Evolutionary conservation across 2,888 invertebrate genomes (phyloP).

Genomic region (Temnothorax ravouxi): DNA sequence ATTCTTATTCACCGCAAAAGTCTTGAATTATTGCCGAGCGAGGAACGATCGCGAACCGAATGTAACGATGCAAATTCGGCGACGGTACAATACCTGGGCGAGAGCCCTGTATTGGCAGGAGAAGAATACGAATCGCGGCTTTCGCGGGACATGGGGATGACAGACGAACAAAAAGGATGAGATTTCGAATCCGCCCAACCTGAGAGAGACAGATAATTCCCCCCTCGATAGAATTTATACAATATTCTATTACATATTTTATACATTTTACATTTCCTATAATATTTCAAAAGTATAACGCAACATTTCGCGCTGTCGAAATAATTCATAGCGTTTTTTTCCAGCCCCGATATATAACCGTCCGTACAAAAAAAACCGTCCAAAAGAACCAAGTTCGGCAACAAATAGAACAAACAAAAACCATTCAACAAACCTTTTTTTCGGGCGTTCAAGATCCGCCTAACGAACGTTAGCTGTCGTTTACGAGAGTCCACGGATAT

Average conservation of each 20-base stretch:
- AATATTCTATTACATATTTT: constrained; percentile 38
- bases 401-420: constrained; percentile 1
- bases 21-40: constrained; percentile 29
- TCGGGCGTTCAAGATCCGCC: constrained; percentile 47
- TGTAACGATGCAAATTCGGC: constrained; percentile 48
- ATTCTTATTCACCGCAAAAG: not conserved
- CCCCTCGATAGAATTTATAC: constrained; percentile 2
- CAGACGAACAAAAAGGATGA: constrained; percentile 52
- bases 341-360: too few relatives aligned
- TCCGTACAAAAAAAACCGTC: not conserved
- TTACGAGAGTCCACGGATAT: constrained; percentile 73
- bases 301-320: not conserved
- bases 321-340: constrained; percentile 3
- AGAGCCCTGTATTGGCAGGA: constrained; percentile 37
- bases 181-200: constrained; percentile 14
- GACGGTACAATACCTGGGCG: constrained; percentile 20
- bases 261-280: not conserved
- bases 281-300: not conserved
- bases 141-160: constrained; percentile 39
- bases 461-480: constrained; percentile 69
- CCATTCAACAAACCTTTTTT: constrained; percentile 3
- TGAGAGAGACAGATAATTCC: constrained; percentile 27
- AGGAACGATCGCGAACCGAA: not conserved
- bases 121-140: constrained; percentile 46
- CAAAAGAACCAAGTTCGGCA: not conserved